Base-by-base conservation (phyloP, 2,888 invertebrate species). In the Chymomyza fuscimana region DNA sequence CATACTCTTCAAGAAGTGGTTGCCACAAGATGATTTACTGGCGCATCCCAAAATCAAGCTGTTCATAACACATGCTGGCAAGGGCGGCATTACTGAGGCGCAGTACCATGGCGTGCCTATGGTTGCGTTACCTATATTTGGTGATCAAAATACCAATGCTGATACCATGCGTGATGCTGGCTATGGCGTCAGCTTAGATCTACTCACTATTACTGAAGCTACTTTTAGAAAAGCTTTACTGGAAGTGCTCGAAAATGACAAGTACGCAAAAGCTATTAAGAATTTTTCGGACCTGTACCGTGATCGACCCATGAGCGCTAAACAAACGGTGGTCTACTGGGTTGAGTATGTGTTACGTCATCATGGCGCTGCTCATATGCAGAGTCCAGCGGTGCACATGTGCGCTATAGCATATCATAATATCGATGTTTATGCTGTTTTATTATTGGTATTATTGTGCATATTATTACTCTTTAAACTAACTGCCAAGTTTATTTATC, bases 21-120 rank as follows among this genome's bases (percentile, higher is more conserved):
- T 95, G n/a, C 95, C 95, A 0, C 95, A 95, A 86, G 93, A 93
- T 65, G 94, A 94, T 77, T 92, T 95, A 62, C 88, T 95, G 91
- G 93, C 93, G 0, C 94, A 94, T 88, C 93, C 93, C 0, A 93
- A 93, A 64, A 86, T 93, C 4, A 93, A 92, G 84, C 87, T 93
- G 4, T 95, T 95, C 78, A 93, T 95, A 77, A 93, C 94, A 0
- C 95, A 95, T 80, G 94, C 94, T 1, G 95, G 94, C 12, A 91
- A 94, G 70, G 93, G 94, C 74, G 93, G 94, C 64, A 92, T 94
- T 4, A 93, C 93, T 81, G 95, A 95, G 89, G 93, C 94, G 0
- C 92, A 93, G 59, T 94, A 90, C 80, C 91, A 94, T 75, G 94
- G 93, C 5, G 93, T 94, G 0, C 94, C 94, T 2, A 87, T 89